Evolutionary conservation across 2,113 vertebrate genomes (phyloP).

Genomic region (Dryoscopus gambensis): DNA sequence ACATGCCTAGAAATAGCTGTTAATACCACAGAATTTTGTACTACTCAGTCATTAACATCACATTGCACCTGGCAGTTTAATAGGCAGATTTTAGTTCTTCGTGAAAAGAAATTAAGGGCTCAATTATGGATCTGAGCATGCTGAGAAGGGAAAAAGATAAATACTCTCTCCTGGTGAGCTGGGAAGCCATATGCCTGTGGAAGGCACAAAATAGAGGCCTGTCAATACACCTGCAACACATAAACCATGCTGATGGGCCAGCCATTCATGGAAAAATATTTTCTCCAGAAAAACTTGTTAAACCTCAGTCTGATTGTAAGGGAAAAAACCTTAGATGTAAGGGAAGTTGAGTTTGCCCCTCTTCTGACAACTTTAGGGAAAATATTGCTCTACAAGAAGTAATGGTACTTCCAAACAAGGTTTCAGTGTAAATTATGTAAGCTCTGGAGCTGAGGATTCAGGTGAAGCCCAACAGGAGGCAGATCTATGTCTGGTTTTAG

Average conservation of each 20-base stretch:
- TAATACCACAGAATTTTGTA: constrained; percentile 42
- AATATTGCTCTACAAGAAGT: accelerated
- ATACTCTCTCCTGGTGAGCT: not conserved
- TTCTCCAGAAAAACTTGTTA: not conserved
- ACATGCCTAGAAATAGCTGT: constrained; percentile 25
- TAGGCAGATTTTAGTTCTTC: constrained; percentile 25
- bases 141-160: constrained; percentile 4
- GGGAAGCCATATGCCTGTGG: not conserved
- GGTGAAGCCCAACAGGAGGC: not conserved
- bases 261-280: not conserved
- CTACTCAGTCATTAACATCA: constrained; percentile 51
- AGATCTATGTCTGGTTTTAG: not conserved
- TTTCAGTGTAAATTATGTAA: not conserved
- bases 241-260: not conserved
- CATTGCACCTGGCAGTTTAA: constrained; percentile 48
- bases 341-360: not conserved
- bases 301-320: not conserved
- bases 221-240: not conserved
- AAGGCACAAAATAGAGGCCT: not conserved
- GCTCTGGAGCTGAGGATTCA: not conserved
- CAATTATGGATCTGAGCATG: not conserved
- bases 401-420: not conserved
- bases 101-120: constrained; percentile 38
- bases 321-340: not conserved
- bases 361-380: not conserved